Evolutionary conservation across 2,113 vertebrate genomes (phyloP).

Genomic region (Aspiorhynchus laticeps): DNA sequence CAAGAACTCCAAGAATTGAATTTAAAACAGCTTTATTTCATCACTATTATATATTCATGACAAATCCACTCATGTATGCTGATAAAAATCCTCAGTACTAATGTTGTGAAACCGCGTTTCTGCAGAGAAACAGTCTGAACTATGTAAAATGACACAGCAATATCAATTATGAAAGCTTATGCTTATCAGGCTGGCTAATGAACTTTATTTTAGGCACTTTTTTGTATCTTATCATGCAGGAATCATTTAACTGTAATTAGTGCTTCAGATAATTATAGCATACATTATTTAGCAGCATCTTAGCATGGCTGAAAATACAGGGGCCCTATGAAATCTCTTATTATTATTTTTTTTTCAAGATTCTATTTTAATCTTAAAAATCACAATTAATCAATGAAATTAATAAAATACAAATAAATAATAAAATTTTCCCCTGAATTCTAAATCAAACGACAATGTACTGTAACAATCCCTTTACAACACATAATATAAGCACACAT

Average conservation of each 20-base stretch:
- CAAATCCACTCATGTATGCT: constrained; percentile 31
- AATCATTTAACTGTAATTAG: constrained; percentile 62
- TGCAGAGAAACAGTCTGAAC: constrained; percentile 48
- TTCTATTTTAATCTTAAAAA: background rate
- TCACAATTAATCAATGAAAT: background rate
- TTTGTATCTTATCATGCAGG: constrained; percentile 61
- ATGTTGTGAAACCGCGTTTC: constrained; percentile 2
- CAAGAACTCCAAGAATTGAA: constrained; percentile 16
- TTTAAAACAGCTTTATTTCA: constrained; percentile 32
- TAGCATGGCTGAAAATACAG: constrained; percentile 26
- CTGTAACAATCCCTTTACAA: no score
- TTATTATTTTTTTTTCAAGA: background rate
- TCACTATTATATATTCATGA: constrained; percentile 27
- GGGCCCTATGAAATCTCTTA: background rate
- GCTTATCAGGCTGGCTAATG: constrained; percentile 69
- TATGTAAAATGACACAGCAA: constrained; percentile 53
- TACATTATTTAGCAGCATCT: constrained; percentile 61
- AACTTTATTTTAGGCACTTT: constrained; percentile 59
- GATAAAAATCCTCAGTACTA: constrained; percentile 23
- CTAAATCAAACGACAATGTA: no score
- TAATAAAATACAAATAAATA: background rate
- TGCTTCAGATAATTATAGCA: constrained; percentile 67
- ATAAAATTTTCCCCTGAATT: background rate
- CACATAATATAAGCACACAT: no score
- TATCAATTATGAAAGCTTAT: constrained; percentile 57